Evolutionary conservation across 2,113 vertebrate species (phyloP).

Genomic region (Rhinichthys klamathensis): DNA sequence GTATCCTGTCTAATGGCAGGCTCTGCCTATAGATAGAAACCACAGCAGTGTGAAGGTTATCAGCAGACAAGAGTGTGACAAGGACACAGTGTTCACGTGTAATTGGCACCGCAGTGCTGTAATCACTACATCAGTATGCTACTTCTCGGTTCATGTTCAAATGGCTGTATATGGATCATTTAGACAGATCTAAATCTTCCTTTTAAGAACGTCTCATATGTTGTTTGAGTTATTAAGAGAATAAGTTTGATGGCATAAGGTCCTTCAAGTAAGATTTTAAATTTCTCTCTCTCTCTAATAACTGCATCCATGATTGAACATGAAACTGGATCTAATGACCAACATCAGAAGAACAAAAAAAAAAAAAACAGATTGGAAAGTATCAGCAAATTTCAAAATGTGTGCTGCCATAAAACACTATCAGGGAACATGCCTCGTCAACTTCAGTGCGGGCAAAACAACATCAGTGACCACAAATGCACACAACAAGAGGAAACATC

Average conservation of each 20-base stretch:
- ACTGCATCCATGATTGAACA: neutral
- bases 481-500: neutral
- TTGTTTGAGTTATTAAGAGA: too few species aligned
- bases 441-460: constrained; percentile 36
- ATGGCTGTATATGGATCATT: constrained; percentile 8
- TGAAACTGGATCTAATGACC: neutral
- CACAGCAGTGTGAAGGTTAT: constrained; percentile 33
- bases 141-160: constrained; percentile 12
- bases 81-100: constrained; percentile 43
- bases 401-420: too few species aligned
- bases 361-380: neutral
- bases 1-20: constrained; percentile 33
- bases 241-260: too few species aligned
- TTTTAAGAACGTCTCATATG: neutral
- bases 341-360: neutral
- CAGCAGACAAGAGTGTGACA: constrained; percentile 44
- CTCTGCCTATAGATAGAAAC: constrained; percentile 44
- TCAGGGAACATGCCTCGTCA: neutral
- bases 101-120: constrained; percentile 39
- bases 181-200: constrained; percentile 17
- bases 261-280: too few species aligned
- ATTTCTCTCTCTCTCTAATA: too few species aligned
- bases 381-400: neutral
- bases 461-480: neutral
- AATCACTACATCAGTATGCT: constrained; percentile 44